Conservation (phyloP, 2,888 invertebrate species). For the Drosophila differens region DNA sequence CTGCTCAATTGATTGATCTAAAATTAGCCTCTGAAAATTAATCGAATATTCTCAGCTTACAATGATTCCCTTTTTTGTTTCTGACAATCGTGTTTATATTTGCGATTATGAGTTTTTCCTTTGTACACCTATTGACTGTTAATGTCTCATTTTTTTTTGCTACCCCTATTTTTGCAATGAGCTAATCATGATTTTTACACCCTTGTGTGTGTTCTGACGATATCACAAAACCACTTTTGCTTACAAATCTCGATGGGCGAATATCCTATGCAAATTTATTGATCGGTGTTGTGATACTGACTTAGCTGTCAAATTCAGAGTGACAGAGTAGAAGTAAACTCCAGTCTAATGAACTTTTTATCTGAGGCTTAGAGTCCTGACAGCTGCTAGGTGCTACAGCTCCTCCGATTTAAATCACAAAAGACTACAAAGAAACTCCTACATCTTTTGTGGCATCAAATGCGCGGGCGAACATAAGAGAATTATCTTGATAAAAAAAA, state of each 20-base stretch:
- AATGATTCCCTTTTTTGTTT: constrained; percentile 13
- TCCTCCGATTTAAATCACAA: constrained; percentile 45
- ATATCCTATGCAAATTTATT: constrained; percentile 44
- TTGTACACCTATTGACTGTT: constrained; percentile 64
- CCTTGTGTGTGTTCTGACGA: constrained; percentile 38
- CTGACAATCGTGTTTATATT: constrained; percentile 62
- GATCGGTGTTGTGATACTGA: constrained; percentile 52
- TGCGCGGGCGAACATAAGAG: constrained; percentile 56
- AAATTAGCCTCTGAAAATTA: constrained; percentile 13
- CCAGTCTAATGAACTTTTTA: constrained; percentile 25
- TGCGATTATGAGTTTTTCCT: constrained; percentile 60
- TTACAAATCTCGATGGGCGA: constrained; percentile 36
- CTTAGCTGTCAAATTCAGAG: constrained; percentile 43
- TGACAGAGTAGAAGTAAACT: not conserved
- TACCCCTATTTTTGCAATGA: constrained; percentile 36
- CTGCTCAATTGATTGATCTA: constrained; percentile 31
- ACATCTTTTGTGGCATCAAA: constrained; percentile 65
- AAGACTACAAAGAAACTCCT: constrained; percentile 18
- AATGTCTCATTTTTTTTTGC: constrained; percentile 30
- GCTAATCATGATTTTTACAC: constrained; percentile 72
- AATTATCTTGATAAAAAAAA: constrained; percentile 35
- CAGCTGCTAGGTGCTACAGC: constrained; percentile 48
- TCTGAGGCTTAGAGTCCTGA: constrained; percentile 15
- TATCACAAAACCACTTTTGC: constrained; percentile 43
- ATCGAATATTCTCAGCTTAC: constrained; percentile 2